Evolutionary conservation across 2,888 invertebrate species (phyloP), one percentile per base, ranked within the genome.

Genomic region (Andrena dorsata): DNA sequence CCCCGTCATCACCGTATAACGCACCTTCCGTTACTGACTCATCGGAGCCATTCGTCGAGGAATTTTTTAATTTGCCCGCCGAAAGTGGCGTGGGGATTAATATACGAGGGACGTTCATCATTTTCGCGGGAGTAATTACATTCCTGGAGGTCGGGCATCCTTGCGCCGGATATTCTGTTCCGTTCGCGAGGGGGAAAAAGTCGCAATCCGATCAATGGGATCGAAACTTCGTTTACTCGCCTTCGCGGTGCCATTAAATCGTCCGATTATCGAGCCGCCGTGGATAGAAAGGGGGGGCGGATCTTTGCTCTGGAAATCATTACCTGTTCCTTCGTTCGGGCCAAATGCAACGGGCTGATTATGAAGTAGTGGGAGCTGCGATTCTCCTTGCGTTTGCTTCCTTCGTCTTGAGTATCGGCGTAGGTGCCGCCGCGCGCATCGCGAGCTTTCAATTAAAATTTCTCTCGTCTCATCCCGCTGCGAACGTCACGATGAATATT

Each of bases 101-200:
- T 83, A 77, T 71, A 49, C 60, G 51, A 65, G 69, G 63, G 86
- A 30, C 81, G 85, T 86, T 78, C 84, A 75, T 86, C 86, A 86
- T 86, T 86, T 86, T 86, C 86, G 76, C 84, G 49, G 30, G 77
- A 80, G 86, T 86, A 84, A 86, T 86, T 86, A 86, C 86, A 86
- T 86, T 86, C 85, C 75, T 86, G 61, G 69, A 49, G 80, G 66
- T 28, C 41, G 68, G 13, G 32, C 63, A 30, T 70, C 41, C 70
- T 41, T 28, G 30, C 53, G 60, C 35, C 74, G 74, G 80, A 80
- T 80, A 80, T 80, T 80, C 61, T 35, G 51, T 60, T 51, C 70
- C 26, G 47, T 53, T 47, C 71, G 20, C 47, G 35, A n/a, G 56
- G 16, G 56, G 30, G 49, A 20, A 49, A 70, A 78, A 80, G 5